Evolutionary conservation across 1,140 invertebrate genomes (phyloP), one percentile per base, ranked within the genome.

Genomic region (Pogonomyrmex californicus): DNA sequence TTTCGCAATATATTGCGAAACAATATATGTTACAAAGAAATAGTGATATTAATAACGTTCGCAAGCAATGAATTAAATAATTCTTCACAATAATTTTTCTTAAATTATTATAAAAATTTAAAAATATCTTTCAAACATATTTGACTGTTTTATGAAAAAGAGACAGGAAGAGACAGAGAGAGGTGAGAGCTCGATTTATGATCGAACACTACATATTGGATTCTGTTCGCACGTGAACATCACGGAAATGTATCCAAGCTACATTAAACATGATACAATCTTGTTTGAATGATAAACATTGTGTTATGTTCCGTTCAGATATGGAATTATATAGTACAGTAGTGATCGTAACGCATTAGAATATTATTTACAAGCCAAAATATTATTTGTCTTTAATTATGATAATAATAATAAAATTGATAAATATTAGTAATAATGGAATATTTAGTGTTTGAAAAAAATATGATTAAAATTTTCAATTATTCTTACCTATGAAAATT

Each of bases 211-310:
- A 56, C 38, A 68, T 66, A 66, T 36, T 41, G 77, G 36, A 79
- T 54, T 68, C 47, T 38, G n/a, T 36, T 51, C 1, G 1, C 36
- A 38, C 33, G 12, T 36, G 47, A 6, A 30, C 23, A 62, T 33
- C 12, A 14, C 30, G 56, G 44, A 23, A 51, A 54, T 17, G 7
- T 36, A 54, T 7, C 23, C 33, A 54, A 47, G 47, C 23, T 58
- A 54, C 12, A 65, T 79, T 68, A 68, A 79, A 79, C 44, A 54
- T 56, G 23, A 6, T 66, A 54, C n/a, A 54, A 79, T 68, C 17
- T 14, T 68, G 77, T 54, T 54, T 68, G 36, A 49, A 51, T 54
- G 33, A 68, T 51, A 79, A 79, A 79, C 23, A 79, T 38, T 66
- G 60, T 14, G 44, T 78, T 49, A 36, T 47, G 6, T 36, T 36